Evolutionary conservation across 2,113 vertebrate species (phyloP).

Genomic region (Murina feae): DNA sequence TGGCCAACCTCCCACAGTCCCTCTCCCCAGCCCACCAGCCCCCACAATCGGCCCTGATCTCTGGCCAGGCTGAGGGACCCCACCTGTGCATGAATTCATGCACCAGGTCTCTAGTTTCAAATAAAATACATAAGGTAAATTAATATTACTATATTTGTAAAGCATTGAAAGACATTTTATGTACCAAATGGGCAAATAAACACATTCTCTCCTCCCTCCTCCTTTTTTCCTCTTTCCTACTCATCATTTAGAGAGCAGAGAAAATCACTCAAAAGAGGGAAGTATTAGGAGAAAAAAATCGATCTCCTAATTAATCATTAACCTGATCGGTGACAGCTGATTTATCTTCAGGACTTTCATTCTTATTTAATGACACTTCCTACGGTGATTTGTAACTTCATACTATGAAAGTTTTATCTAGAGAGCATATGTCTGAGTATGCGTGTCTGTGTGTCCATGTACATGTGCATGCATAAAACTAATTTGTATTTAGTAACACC

Average conservation of each 20-base stretch:
- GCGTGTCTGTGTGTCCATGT: not conserved
- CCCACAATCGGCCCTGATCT: too few relatives aligned
- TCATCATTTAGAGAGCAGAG: not conserved
- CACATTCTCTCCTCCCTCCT: not conserved
- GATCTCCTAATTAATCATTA: slow-evolving; percentile 56
- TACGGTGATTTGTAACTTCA: not conserved
- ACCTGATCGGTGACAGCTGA: slow-evolving; percentile 15
- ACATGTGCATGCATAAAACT: not conserved
- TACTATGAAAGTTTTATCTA: not conserved
- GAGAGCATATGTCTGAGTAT: not conserved
- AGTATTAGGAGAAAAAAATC: not conserved
- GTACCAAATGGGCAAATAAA: not conserved
- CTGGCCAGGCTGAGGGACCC: too few relatives aligned
- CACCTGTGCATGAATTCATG: too few relatives aligned
- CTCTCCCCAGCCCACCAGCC: too few relatives aligned
- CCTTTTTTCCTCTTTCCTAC: not conserved
- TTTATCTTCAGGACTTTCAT: slow-evolving; percentile 49
- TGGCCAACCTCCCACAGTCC: too few relatives aligned
- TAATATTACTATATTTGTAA: not conserved
- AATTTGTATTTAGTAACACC: not conserved
- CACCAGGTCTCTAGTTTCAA: not conserved
- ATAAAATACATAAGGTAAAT: not conserved
- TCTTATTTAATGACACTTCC: slow-evolving; percentile 29
- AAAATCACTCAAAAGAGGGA: slow-evolving; percentile 30
- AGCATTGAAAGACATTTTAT: not conserved